Conservation (phyloP, 2,797 vertebrate species). For the Leptodactylus fallax region DNA sequence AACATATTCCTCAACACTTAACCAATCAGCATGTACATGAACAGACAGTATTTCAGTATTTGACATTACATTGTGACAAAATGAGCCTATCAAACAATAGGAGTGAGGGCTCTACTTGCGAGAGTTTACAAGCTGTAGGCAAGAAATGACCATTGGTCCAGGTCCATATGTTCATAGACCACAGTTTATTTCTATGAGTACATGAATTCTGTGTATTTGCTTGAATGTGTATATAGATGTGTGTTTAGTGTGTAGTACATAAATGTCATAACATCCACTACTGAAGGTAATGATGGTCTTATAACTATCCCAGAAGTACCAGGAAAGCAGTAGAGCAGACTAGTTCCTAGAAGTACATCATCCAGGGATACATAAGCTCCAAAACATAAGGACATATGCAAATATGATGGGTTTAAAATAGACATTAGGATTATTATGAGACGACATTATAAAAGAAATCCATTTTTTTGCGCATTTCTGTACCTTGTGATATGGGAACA, state of each 20-base stretch:
- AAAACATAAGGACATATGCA: background rate
- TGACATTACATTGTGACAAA: too few species aligned
- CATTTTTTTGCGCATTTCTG: conserved; percentile 17
- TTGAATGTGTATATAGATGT: background rate
- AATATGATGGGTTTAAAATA: background rate
- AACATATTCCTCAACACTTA: too few species aligned
- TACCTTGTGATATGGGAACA: conserved; percentile 22
- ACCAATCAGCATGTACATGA: too few species aligned
- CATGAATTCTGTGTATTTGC: background rate
- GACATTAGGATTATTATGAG: conserved; percentile 17
- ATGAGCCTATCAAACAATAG: too few species aligned
- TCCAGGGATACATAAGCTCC: background rate
- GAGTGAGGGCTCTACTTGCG: too few species aligned
- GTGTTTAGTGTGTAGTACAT: background rate
- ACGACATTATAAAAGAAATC: conserved; percentile 22
- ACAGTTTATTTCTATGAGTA: too few species aligned
- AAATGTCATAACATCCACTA: background rate
- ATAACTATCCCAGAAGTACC: background rate
- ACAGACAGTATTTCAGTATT: too few species aligned
- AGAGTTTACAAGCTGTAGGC: too few species aligned
- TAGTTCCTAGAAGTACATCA: background rate
- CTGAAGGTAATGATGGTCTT: background rate
- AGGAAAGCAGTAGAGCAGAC: background rate
- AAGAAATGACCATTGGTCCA: too few species aligned
- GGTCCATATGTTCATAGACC: too few species aligned